These are phyloP conservation scores for Anser brachyrhynchus DNA, from an alignment of 2,113 vertebrate genomes.

Conservation along the genomic window DNA sequence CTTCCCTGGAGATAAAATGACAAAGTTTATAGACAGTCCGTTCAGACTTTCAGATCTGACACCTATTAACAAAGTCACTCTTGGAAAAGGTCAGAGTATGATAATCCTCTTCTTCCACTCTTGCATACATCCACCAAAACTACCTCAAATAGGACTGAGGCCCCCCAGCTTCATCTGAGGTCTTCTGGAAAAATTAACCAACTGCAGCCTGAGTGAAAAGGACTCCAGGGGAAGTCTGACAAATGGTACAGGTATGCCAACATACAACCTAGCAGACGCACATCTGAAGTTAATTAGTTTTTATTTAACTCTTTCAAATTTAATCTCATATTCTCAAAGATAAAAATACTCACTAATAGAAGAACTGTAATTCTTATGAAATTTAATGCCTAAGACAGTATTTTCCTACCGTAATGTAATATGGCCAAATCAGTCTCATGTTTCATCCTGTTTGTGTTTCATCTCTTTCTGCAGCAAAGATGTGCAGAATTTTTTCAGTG, in stretches of 20 bases:
- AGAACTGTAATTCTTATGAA: not conserved
- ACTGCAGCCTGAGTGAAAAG: not conserved
- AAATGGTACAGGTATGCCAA: not conserved
- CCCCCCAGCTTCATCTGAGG: not conserved
- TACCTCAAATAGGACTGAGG: not conserved
- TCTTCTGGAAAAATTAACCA: not conserved
- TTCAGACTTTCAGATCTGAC: not conserved
- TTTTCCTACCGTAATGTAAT: not conserved
- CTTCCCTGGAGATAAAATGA: not conserved
- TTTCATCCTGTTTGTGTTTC: not conserved
- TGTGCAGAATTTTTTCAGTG: not conserved
- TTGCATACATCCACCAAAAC: not conserved
- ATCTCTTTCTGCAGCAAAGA: not conserved
- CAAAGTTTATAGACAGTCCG: not conserved
- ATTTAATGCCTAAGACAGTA: not conserved
- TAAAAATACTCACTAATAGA: not conserved
- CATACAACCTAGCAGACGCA: rapidly evolving
- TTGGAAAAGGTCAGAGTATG: not conserved
- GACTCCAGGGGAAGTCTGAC: not conserved
- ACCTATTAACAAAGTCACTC: not conserved
- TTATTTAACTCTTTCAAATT: not conserved
- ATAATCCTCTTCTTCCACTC: not conserved
- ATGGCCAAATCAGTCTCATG: not conserved
- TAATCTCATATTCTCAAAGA: not conserved
- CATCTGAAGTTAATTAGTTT: not conserved